Evolutionary conservation across 2,113 vertebrate species (phyloP).

Genomic region (Brachyhypopomus occidentalis): DNA sequence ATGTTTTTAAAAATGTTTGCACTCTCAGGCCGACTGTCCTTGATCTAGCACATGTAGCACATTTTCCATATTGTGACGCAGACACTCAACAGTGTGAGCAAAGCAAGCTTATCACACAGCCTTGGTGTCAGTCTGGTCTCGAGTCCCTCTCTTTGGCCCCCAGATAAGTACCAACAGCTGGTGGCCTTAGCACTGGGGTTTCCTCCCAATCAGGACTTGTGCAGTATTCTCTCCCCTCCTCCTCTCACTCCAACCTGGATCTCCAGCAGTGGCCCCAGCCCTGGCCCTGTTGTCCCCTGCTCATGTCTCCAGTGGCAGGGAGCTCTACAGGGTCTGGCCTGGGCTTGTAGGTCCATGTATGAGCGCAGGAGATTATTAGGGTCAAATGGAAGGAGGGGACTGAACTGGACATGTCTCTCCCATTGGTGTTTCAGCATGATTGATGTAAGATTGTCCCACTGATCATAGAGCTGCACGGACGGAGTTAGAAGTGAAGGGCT

Average conservation of each 20-base stretch:
- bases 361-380: conserved; percentile 8
- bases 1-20: neutral
- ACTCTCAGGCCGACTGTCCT: neutral
- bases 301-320: neutral
- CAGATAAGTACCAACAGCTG: conserved; percentile 23
- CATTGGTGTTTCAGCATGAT: neutral
- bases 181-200: conserved; percentile 13
- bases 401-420: neutral
- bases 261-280: conserved; percentile 7
- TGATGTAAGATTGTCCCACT: neutral
- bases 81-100: neutral
- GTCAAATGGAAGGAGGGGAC: conserved; percentile 26
- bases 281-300: neutral
- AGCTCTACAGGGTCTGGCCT: neutral
- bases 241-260: neutral
- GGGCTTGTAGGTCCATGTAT: too few relatives aligned
- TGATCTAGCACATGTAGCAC: neutral
- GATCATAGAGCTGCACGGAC: neutral
- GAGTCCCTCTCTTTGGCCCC: neutral
- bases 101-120: conserved; percentile 33
- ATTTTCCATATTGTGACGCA: neutral
- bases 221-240: neutral
- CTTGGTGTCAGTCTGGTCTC: conserved; percentile 26
- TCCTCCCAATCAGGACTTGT: conserved; percentile 11
- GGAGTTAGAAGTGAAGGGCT: neutral